Evolutionary conservation across 1,140 invertebrate genomes (phyloP).

Genomic region (Achatina immaculata): DNA sequence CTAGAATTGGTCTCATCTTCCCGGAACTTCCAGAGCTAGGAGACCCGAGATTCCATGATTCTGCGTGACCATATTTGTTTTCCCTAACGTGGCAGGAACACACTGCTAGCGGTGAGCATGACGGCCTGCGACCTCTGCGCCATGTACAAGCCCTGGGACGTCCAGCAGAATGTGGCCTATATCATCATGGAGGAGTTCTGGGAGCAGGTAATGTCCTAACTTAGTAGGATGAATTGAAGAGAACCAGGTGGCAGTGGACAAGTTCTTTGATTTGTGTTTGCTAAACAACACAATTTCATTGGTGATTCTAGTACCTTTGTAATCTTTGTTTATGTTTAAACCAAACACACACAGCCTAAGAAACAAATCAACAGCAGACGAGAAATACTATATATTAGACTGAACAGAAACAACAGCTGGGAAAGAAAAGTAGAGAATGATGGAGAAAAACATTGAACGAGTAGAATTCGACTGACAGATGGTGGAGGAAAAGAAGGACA

Average conservation of each 20-base stretch:
- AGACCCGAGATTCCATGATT: too few relatives aligned
- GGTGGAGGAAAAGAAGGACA: too few relatives aligned
- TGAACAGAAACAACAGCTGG: too few relatives aligned
- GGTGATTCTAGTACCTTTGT: neutral
- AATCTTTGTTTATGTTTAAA: neutral
- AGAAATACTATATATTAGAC: too few relatives aligned
- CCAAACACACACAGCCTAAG: too few relatives aligned
- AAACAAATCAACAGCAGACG: too few relatives aligned
- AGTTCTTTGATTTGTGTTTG: neutral
- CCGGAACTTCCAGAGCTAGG: too few relatives aligned
- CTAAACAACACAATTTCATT: neutral
- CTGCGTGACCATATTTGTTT: neutral
- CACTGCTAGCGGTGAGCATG: slow-evolving; percentile 82
- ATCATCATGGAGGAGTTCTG: slow-evolving; percentile 91
- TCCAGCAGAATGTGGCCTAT: slow-evolving; percentile 83
- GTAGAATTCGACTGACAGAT: too few relatives aligned
- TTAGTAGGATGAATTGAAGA: neutral
- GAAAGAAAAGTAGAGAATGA: too few relatives aligned
- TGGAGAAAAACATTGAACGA: too few relatives aligned
- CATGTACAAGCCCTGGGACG: slow-evolving; percentile 84
- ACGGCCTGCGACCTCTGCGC: slow-evolving; percentile 86
- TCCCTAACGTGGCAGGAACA: slow-evolving; percentile 24
- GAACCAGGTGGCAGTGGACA: neutral
- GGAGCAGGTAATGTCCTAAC: slow-evolving; percentile 74
- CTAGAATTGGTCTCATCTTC: too few relatives aligned